phyloP scores from a whole-genome alignment of 2,888 invertebrate genomes.

The Drosophila mimica region DNA sequence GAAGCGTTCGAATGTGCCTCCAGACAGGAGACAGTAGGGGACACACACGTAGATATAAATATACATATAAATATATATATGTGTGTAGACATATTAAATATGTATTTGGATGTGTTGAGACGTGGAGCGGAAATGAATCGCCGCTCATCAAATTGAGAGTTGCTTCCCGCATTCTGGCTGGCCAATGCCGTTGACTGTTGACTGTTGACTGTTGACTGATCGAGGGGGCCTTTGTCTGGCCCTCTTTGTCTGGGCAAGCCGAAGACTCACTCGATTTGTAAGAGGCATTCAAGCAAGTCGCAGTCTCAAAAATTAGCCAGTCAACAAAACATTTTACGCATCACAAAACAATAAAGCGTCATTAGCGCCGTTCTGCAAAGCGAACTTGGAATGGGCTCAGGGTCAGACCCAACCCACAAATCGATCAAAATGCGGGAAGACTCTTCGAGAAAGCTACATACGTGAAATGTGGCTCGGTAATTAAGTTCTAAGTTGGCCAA shows the following conservation, averaged over 20 bases:
- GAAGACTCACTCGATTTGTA: constrained; percentile 44
- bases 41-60: constrained; percentile 41
- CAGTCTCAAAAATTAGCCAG: constrained; percentile 51
- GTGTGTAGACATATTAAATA: constrained; percentile 54
- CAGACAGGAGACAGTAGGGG: constrained; percentile 35
- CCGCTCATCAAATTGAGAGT: constrained; percentile 54
- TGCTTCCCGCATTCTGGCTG: constrained; percentile 62
- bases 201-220: constrained; percentile 1
- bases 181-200: constrained; percentile 9
- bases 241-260: constrained; percentile 19
- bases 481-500: constrained; percentile 73
- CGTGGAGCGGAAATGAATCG: constrained; percentile 70
- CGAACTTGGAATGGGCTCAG: constrained; percentile 31
- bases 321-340: constrained; percentile 68
- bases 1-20: not conserved
- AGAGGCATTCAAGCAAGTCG: constrained; percentile 69
- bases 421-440: constrained; percentile 76
- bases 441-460: constrained; percentile 41
- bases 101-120: constrained; percentile 51
- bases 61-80: constrained; percentile 9
- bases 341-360: constrained; percentile 75
- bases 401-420: constrained; percentile 55
- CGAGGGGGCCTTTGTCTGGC: constrained; percentile 43
- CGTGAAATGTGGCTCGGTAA: constrained; percentile 57
- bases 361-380: constrained; percentile 62